Percentiles rank a stretch among this genome's conserved stretches.
phyloP scores from a whole-genome alignment of 2,888 invertebrate genomes.

The Tachina grossa region DNA sequence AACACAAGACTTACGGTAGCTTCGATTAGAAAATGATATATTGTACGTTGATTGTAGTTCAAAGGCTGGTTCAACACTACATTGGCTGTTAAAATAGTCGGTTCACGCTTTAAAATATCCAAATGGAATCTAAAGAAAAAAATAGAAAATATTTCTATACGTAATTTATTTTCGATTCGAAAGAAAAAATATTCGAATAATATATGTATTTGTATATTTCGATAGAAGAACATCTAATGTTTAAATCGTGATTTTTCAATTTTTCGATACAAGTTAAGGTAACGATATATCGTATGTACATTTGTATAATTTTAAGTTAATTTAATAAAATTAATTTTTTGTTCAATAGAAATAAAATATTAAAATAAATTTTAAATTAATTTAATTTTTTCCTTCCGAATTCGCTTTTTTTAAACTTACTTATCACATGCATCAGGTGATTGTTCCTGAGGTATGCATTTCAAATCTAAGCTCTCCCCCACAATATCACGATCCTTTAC shows the following conservation, averaged over 20 bases:
- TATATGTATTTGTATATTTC: too few relatives aligned
- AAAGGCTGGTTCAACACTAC: constrained; percentile 88
- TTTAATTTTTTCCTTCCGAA: neutral
- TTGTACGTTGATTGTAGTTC: constrained; percentile 90
- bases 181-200: too few relatives aligned
- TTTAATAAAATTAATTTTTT: too few relatives aligned
- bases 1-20: constrained; percentile 86
- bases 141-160: neutral
- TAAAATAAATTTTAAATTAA: too few relatives aligned
- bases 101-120: constrained; percentile 80
- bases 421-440: constrained; percentile 81
- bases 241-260: too few relatives aligned
- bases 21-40: constrained; percentile 89
- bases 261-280: too few relatives aligned
- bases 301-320: too few relatives aligned
- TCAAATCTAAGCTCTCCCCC: constrained; percentile 91
- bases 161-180: neutral
- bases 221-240: too few relatives aligned
- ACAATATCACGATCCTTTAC: constrained; percentile 92
- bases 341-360: too few relatives aligned
- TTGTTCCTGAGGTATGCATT: constrained; percentile 84
- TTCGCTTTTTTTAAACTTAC: constrained; percentile 73
- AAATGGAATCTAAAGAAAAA: constrained; percentile 78
- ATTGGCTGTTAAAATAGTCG: constrained; percentile 88
- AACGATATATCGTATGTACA: too few relatives aligned